Percentiles rank a stretch among this genome's conserved stretches.
These are phyloP conservation scores for Hippocampus barbouri DNA, from an alignment of 2,113 vertebrate species.

Conservation along the genomic window DNA sequence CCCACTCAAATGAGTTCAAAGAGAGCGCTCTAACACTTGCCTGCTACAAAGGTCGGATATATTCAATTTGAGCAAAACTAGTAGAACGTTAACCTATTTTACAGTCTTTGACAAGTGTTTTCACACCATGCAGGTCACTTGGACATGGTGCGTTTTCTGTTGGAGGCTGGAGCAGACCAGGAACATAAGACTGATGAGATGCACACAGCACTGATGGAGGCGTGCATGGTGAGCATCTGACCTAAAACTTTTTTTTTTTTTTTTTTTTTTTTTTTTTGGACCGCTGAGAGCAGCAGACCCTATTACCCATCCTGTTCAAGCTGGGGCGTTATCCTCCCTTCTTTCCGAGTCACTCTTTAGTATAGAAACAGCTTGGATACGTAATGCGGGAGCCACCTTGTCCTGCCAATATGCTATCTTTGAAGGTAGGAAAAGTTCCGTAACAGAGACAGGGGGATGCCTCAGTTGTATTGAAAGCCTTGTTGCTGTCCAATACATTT, in stretches of 20 bases:
- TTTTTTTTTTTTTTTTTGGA: not conserved
- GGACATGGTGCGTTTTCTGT: conserved; percentile 98
- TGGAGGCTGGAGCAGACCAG: conserved; percentile 98
- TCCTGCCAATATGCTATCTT: too few relatives aligned
- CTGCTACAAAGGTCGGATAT: conserved; percentile 91
- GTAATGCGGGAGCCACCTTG: too few relatives aligned
- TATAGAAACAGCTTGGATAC: too few relatives aligned
- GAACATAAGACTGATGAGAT: conserved; percentile 99
- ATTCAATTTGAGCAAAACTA: not conserved
- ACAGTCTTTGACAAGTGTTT: conserved; percentile 1
- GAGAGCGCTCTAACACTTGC: conserved; percentile 98
- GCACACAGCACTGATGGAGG: conserved; percentile 98
- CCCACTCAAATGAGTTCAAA: conserved; percentile 99
- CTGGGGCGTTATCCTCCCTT: not conserved
- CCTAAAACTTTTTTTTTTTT: conserved; percentile 21
- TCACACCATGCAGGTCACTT: conserved; percentile 83
- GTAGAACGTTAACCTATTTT: not conserved
- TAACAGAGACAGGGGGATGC: too few relatives aligned
- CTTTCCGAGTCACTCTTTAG: not conserved
- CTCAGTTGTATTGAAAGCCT: too few relatives aligned
- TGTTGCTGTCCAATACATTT: too few relatives aligned
- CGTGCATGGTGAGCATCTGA: conserved; percentile 92
- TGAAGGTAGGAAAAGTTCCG: too few relatives aligned
- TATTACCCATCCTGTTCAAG: not conserved
- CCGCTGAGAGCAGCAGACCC: too few relatives aligned